Conservation (phyloP, 2,797 vertebrate genomes). For the Epinephelus awoara region DNA sequence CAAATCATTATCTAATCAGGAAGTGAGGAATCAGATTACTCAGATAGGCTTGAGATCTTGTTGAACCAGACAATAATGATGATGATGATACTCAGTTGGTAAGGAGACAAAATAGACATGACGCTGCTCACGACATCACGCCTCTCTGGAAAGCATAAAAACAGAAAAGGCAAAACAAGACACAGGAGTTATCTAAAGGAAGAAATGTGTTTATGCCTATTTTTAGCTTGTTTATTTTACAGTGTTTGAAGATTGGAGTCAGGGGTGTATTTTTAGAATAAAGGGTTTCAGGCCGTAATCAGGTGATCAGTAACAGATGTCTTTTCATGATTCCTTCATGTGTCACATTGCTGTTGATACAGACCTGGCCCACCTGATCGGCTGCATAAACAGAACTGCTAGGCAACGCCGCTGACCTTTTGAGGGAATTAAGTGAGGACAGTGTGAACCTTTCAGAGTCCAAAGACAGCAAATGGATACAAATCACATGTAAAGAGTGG, state of each 20-base stretch:
- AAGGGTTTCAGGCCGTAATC: conserved; percentile 27
- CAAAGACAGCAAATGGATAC: conserved; percentile 54
- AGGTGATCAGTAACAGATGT: conserved; percentile 49
- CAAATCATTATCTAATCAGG: conserved; percentile 86
- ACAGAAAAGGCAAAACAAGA: conserved; percentile 23
- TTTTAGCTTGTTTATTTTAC: conserved; percentile 38
- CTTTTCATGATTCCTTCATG: conserved; percentile 47
- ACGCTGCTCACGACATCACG: conserved; percentile 35
- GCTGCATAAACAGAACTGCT: conserved; percentile 73
- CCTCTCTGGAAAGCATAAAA: conserved; percentile 27
- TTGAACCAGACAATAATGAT: conserved; percentile 62
- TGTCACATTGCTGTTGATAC: conserved; percentile 56
- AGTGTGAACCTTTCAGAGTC: conserved; percentile 74
- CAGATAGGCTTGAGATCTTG: conserved; percentile 64
- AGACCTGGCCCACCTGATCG: conserved; percentile 45
- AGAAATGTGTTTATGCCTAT: conserved; percentile 36
- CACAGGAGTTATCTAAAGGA: conserved; percentile 25
- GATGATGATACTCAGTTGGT: conserved; percentile 37
- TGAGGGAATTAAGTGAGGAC: conserved; percentile 79
- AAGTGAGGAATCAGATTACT: conserved; percentile 82
- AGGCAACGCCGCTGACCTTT: conserved; percentile 82
- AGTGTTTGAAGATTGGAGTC: conserved; percentile 34
- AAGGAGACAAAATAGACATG: conserved; percentile 43
- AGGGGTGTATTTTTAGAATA: conserved; percentile 40
- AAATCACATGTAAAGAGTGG: conserved; percentile 64